Percentiles rank a stretch among this genome's conserved stretches.
Conservation (phyloP, 1,140 invertebrate species). For the Procambarus virginalis region DNA sequence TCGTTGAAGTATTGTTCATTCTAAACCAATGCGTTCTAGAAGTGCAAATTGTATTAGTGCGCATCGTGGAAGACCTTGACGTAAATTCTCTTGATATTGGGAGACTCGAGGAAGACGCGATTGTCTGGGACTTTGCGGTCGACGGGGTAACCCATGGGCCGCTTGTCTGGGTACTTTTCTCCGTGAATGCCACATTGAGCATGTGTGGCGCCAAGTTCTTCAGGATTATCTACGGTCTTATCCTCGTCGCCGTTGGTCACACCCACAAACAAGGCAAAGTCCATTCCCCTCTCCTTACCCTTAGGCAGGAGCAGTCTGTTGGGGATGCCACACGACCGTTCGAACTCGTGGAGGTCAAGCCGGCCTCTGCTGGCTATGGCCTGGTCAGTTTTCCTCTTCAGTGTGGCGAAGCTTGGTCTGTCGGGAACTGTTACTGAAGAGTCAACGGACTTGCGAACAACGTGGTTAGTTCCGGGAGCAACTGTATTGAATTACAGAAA, state of each 20-base stretch:
- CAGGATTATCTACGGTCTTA: slow-evolving; percentile 45
- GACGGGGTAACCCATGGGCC: slow-evolving; percentile 7
- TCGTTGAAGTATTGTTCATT: too few species aligned
- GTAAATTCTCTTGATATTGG: neutral
- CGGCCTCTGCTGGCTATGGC: slow-evolving; percentile 71
- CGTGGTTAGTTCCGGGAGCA: neutral
- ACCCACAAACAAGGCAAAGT: slow-evolving; percentile 75
- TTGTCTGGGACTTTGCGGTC: neutral
- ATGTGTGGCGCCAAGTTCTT: slow-evolving; percentile 7
- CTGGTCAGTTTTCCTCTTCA: slow-evolving; percentile 3
- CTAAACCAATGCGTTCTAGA: too few species aligned
- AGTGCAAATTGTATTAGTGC: neutral
- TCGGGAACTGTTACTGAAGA: slow-evolving; percentile 34
- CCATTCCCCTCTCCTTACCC: slow-evolving; percentile 76
- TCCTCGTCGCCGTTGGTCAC: slow-evolving; percentile 73
- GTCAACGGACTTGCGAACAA: slow-evolving; percentile 16
- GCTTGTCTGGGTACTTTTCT: slow-evolving; percentile 12
- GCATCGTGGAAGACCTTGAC: slow-evolving; percentile 14
- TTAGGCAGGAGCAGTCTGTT: slow-evolving; percentile 78
- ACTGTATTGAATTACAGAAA: neutral
- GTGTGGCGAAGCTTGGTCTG: neutral
- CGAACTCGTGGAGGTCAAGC: slow-evolving; percentile 75
- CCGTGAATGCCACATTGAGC: slow-evolving; percentile 24
- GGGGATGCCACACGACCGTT: slow-evolving; percentile 78
- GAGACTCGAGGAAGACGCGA: neutral